Evolutionary conservation across 2,113 vertebrate genomes (phyloP).

Genomic region (Noturus placidus): DNA sequence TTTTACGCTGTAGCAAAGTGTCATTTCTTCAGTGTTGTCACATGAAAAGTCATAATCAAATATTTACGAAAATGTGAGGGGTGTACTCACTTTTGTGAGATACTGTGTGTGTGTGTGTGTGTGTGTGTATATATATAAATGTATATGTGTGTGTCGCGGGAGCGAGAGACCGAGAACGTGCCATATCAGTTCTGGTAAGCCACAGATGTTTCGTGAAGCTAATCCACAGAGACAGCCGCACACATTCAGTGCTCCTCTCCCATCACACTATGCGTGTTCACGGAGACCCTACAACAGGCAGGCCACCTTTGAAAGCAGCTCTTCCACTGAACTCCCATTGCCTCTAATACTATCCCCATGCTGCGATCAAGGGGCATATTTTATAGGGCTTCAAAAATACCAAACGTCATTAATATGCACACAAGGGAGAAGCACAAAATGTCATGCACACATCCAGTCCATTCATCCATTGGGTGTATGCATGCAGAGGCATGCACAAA

Average conservation of each 20-base stretch:
- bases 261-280: constrained; percentile 38
- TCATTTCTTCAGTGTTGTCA: no score
- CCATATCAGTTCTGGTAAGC: constrained; percentile 1
- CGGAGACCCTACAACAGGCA: constrained; percentile 52
- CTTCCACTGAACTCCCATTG: constrained; percentile 46
- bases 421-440: constrained; percentile 59
- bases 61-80: no score
- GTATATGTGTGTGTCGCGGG: no score
- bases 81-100: no score
- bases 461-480: constrained; percentile 48
- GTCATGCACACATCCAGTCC: constrained; percentile 60
- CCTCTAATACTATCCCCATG: constrained; percentile 48
- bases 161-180: no score
- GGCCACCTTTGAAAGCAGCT: constrained; percentile 56
- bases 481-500: constrained; percentile 35
- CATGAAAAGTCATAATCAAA: no score
- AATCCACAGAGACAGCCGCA: constrained; percentile 37
- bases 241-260: constrained; percentile 28
- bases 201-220: constrained; percentile 13
- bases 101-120: no score
- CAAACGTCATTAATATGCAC: constrained; percentile 63
- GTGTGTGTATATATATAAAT: no score
- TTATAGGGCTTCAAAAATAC: constrained; percentile 62
- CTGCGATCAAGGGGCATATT: constrained; percentile 62
- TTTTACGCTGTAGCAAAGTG: no score